Base-by-base conservation (phyloP, 2,113 vertebrate genomes). In the Pungitius pungitius region DNA sequence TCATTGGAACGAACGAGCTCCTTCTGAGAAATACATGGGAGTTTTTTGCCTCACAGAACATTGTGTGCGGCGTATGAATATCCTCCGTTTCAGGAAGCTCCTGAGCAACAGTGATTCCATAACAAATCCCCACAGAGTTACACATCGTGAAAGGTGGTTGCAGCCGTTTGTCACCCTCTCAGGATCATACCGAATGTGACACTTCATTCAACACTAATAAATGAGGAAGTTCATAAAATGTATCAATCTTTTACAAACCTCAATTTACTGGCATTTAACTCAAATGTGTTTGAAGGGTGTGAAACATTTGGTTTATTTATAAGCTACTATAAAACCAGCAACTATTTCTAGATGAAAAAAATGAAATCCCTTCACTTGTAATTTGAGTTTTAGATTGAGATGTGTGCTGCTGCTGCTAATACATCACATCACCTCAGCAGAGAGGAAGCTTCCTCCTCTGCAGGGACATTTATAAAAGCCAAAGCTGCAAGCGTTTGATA, bases 401-500 rank as follows among this genome's bases (percentile, higher is more conserved):
- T 0, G 17, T 27, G 22, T 27, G 27, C 20, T 35, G 40, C 14
- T 33, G 69, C 24, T 42, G 30, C n/a, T 47, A 9, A 69, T 78
- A 27, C 18, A 37, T 42, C 18, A 30, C n/a, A n/a, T n/a, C n/a
- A n/a, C 51, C 58, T 37, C 17, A 67, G 22, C 35, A 30, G 58
- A 59, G 27, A 49, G 9, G 0, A 20, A 72, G 1, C 20, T 27
- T 75, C 35, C 13, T 63, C 20, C 30, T 72, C 37, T 65, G 39
- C 27, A 47, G 17, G 30, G 24, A 14, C n/a, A 45, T 84, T 66
- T 60, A 61, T 42, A 40, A 14, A 26, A 56, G 30, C 43, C 30
- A 73, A 62, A 68, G 18, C 35, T 73, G 68, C 40, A 62, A 70
- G 18, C 52, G 26, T 26, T 69, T 52, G 54, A 39, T 27, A 17